Evolutionary conservation across 2,113 vertebrate genomes (phyloP), one percentile per base, ranked within the genome.

Genomic region (Lepus timidus): DNA sequence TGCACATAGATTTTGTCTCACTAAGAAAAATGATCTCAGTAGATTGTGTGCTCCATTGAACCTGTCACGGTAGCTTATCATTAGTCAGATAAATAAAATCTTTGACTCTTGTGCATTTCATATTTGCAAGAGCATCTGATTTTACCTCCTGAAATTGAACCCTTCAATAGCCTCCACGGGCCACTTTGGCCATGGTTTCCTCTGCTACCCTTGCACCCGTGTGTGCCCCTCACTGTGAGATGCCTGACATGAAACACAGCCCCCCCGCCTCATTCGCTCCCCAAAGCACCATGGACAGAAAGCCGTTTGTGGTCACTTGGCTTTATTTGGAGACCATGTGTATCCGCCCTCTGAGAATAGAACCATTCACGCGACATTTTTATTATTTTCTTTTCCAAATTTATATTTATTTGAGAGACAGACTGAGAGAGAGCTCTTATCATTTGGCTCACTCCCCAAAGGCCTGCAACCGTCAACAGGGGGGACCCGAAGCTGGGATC

Each of bases 1-100:
- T 23, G 17, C 49, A 3, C 9, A 52, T 1, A 3, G 27, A 13
- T 4, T 27, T 1, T 27, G 25, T 44, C 29, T 16, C 5, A 3
- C 0, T 31, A 44, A 31, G 4, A 23, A 39, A 4, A 14, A 29
- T 67, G 6, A 51, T 27, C 23, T 49, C 22, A 73, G 9, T 19
- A 33, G 17, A 7, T 22, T 16, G 62, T 13, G 31, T 20, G 4
- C 33, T 90, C 44, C 23, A 1, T 20, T 9, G 39, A 68, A 31
- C 20, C 29, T 70, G 25, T 0, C 23, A 16, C 6, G 16, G 23
- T 1, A 9, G 25, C 70, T 93, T 22, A 29, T 83, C 17, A 44
- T 70, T 19, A 70, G 36, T 5, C 16, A 62, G 14, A 23, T 11
- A 33, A 31, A 73, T 51, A 81, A 51, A n/a, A 36, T 73, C 23